phyloP scores from a whole-genome alignment of 2,888 invertebrate species.

The Zygaena filipendulae region DNA sequence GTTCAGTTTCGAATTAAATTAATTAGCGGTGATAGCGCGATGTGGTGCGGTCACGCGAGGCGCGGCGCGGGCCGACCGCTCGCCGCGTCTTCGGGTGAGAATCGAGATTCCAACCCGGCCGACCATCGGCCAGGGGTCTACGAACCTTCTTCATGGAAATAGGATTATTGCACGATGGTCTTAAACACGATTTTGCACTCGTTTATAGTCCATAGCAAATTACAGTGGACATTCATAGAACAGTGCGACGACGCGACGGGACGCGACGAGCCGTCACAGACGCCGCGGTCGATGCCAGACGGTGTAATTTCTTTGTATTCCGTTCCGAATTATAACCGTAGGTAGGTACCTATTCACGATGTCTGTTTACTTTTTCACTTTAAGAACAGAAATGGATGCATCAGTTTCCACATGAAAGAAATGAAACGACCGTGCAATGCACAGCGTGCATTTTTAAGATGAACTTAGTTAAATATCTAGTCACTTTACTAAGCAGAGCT shows the following conservation, averaged over 20 bases:
- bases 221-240: constrained; percentile 18
- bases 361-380: too few species aligned
- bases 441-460: too few species aligned
- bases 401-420: too few species aligned
- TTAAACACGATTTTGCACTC: constrained; percentile 46
- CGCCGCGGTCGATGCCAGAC: constrained; percentile 17
- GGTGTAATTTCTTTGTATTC: constrained; percentile 4
- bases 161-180: constrained; percentile 53
- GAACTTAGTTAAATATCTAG: too few species aligned
- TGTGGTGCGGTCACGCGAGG: constrained; percentile 37
- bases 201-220: constrained; percentile 29
- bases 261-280: too few species aligned
- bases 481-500: too few species aligned
- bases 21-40: constrained; percentile 34
- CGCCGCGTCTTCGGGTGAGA: constrained; percentile 14
- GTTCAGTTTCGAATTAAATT: constrained; percentile 46
- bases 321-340: too few species aligned
- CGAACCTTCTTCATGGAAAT: constrained; percentile 57
- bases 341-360: too few species aligned
- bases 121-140: constrained; percentile 26
- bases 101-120: constrained; percentile 5
- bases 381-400: too few species aligned
- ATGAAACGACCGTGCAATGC: too few species aligned
- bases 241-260: too few species aligned
- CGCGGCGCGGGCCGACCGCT: constrained; percentile 18